Percentiles rank a stretch among this genome's conserved stretches.
Evolutionary conservation across 2,113 vertebrate species (phyloP).

Genomic region (Hippopotamus amphibius): DNA sequence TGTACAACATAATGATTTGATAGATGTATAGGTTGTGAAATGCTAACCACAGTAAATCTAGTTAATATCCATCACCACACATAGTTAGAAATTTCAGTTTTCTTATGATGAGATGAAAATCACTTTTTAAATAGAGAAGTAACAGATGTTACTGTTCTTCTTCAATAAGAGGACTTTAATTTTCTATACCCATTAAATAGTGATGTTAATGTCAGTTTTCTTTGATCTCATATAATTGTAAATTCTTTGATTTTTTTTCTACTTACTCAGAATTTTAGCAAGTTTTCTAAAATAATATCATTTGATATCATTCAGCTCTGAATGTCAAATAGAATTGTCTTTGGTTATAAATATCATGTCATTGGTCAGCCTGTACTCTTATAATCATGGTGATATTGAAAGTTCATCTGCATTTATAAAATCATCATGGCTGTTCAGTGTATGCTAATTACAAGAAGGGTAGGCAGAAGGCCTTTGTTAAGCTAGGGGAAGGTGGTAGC

Average conservation of each 20-base stretch:
- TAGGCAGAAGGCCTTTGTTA: neutral
- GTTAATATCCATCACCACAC: neutral
- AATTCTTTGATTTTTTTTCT: neutral
- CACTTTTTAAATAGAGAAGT: conserved; percentile 16
- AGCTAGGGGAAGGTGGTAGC: neutral
- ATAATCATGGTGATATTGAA: neutral
- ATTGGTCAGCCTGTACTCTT: neutral
- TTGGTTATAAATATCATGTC: neutral
- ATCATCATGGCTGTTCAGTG: neutral
- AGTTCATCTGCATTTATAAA: neutral
- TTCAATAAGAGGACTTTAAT: neutral
- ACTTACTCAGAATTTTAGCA: neutral
- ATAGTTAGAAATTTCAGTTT: neutral
- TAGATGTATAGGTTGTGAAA: neutral
- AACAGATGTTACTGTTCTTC: neutral
- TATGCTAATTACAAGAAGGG: neutral
- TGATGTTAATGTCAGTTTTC: neutral
- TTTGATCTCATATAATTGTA: neutral
- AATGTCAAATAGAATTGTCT: neutral
- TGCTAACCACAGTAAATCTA: neutral
- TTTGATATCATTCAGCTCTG: neutral
- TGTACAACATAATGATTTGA: neutral
- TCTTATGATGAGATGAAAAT: neutral
- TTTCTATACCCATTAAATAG: neutral
- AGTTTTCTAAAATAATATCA: neutral